phyloP scores from a whole-genome alignment of 2,888 invertebrate genomes.

The Lasioglossum villosulum region DNA sequence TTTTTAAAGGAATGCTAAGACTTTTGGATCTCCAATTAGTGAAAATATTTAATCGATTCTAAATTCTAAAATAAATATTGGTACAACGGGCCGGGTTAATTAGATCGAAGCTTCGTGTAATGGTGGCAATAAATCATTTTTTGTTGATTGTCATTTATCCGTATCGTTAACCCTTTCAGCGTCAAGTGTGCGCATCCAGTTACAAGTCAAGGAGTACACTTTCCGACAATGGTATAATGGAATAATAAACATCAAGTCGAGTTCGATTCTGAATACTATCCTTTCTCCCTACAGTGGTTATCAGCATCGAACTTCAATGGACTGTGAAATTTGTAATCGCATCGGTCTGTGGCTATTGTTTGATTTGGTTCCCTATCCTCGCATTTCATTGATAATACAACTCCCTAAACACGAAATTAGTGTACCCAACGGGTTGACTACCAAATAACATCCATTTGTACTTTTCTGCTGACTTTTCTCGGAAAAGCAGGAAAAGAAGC shows the following conservation, averaged over 20 bases:
- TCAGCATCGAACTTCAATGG: conserved; percentile 34
- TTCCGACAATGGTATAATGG: conserved; percentile 49
- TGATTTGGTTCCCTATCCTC: background rate
- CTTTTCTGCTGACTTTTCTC: background rate
- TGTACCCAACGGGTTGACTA: background rate
- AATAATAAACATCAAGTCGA: conserved; percentile 54
- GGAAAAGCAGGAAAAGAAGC: too few relatives aligned
- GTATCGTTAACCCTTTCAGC: conserved; percentile 37
- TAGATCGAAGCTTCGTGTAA: background rate
- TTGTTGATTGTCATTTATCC: conserved; percentile 44
- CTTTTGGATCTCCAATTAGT: background rate
- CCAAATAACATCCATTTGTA: background rate
- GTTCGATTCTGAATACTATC: conserved; percentile 48
- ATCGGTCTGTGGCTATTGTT: conserved; percentile 7
- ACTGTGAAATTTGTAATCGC: conserved; percentile 44
- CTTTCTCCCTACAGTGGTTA: conserved; percentile 15
- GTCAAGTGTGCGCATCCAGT: conserved; percentile 56
- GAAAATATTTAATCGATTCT: background rate
- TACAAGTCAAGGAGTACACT: conserved; percentile 53
- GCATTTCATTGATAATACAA: background rate
- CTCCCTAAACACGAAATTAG: background rate
- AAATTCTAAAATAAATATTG: background rate
- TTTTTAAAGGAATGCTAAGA: background rate
- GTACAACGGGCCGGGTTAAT: conserved; percentile 9
- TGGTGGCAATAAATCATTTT: background rate